phyloP scores from a whole-genome alignment of 1,140 invertebrate genomes.

The Triops cancriformis region DNA sequence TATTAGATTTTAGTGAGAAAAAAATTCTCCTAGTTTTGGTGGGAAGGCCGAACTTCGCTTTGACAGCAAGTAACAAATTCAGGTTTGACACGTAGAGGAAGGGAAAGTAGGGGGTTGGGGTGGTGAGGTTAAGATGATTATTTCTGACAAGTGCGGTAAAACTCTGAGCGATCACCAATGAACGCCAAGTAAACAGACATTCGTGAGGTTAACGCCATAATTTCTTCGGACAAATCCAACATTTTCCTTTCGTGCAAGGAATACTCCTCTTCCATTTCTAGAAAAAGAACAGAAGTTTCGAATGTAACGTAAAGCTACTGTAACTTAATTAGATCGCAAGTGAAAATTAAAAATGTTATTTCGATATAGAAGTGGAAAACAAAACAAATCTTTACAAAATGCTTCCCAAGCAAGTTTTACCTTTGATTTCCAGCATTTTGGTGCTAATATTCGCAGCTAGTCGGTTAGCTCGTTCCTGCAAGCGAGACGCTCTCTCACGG shows the following conservation, averaged over 20 bases:
- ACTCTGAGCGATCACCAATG: constrained; percentile 42
- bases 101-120: too few relatives aligned
- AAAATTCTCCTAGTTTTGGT: constrained; percentile 3
- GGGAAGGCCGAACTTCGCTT: neutral
- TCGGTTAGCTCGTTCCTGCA: constrained; percentile 63
- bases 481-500: constrained; percentile 58
- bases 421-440: constrained; percentile 62
- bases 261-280: constrained; percentile 47
- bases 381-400: too few relatives aligned
- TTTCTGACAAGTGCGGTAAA: constrained; percentile 43
- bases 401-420: constrained; percentile 38
- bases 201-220: constrained; percentile 41
- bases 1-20: neutral
- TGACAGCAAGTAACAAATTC: neutral
- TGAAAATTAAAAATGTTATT: neutral
- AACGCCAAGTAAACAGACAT: constrained; percentile 43
- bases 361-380: neutral
- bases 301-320: neutral
- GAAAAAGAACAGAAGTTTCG: constrained; percentile 33
- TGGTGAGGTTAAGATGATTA: neutral
- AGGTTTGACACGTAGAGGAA: neutral
- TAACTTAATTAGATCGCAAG: neutral
- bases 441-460: constrained; percentile 63
- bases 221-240: constrained; percentile 38
- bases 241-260: constrained; percentile 42